phyloP scores from a whole-genome alignment of 2,113 vertebrate species.

The Tauraco erythrolophus region DNA sequence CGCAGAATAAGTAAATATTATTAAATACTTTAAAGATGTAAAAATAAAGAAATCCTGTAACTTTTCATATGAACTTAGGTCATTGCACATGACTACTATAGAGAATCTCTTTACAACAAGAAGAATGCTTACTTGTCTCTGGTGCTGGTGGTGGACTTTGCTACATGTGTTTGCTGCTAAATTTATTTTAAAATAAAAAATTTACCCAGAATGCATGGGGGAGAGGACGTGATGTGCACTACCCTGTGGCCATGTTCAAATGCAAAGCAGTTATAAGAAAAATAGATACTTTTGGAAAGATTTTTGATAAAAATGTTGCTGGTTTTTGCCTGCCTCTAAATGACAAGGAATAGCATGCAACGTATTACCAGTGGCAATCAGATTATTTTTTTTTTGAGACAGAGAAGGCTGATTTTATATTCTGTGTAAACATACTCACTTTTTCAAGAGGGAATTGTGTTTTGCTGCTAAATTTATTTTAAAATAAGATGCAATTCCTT shows the following conservation, averaged over 20 bases:
- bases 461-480: not conserved
- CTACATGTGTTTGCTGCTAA: not conserved
- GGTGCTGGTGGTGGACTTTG: not conserved
- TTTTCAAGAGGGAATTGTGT: too few species aligned
- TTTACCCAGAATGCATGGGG: not conserved
- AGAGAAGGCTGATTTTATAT: not conserved
- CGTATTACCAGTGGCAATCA: not conserved
- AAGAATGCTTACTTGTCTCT: not conserved
- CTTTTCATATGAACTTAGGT: not conserved
- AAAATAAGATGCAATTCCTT: not conserved
- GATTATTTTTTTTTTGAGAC: not conserved
- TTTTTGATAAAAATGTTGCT: not conserved
- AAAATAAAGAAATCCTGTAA: not conserved
- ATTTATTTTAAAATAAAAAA: not conserved
- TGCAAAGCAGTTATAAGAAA: not conserved
- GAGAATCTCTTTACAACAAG: not conserved
- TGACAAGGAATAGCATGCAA: not conserved
- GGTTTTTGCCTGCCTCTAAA: not conserved
- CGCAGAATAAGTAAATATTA: not conserved
- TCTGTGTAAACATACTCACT: not conserved
- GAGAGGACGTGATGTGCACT: not conserved
- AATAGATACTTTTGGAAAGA: not conserved
- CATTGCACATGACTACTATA: not conserved
- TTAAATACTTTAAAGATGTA: not conserved
- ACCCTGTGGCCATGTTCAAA: not conserved